Evolutionary conservation across 37 sponge, comb jelly and placozoan species (phyloP), one percentile per base, ranked within the genome.

Genomic region (Crambe crambe): DNA sequence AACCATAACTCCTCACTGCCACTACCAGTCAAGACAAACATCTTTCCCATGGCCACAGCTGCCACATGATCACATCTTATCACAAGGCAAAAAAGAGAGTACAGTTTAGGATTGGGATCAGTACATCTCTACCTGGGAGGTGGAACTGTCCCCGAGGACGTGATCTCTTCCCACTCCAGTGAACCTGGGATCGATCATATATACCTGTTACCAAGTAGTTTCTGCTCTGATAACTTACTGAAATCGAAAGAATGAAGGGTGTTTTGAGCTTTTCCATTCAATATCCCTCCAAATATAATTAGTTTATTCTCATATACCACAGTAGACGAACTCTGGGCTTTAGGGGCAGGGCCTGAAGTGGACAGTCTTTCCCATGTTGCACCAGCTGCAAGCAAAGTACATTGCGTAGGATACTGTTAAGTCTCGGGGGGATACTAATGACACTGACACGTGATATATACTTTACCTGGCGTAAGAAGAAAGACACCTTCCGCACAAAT

Each of bases 261-360:
- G 51, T 86, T 78, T 27, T 78, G 47, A 2, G 87, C 88, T 27
- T 86, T 39, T 29, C 84, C 84, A 9, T 68, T 54, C 27, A 83
- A 61, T n/a, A 91, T 74, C 32, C 92, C 92, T 54, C 92, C 92
- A 80, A 91, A 91, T 2, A 83, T 85, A 37, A 87, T 57, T n/a
- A 91, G 18, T 57, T 68, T 74, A 26, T 60, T 66, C 4, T 74
- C 75, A 22, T 58, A 26, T 29, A 87, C 79, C 65, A 81, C 86
- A 60, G 57, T 57, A 8, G 76, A 58, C 12, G 71, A 68, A 36
- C 88, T 87, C 74, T 56, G 56, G 1, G 88, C 80, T 29, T 22
- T 17, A 10, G 92, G 92, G 22, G 83, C 73, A 40, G 17, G 1
- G 26, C 92, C 92, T 27, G 80, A 79, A 3, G 79, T 75, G 12